phyloP scores from a whole-genome alignment of 2,113 vertebrate genomes.

The Heterotilapia buettikoferi region DNA sequence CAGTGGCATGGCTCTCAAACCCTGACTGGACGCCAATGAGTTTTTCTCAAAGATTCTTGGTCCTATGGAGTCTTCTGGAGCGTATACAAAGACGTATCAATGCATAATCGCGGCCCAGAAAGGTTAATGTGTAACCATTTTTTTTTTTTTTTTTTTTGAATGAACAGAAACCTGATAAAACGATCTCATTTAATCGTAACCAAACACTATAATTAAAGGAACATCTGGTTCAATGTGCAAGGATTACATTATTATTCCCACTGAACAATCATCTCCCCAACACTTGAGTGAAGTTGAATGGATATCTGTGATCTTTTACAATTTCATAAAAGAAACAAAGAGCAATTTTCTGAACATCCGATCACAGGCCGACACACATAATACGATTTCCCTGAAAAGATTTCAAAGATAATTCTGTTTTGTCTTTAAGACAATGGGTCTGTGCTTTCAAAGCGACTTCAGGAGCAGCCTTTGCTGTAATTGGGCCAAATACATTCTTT shows the following conservation, averaged over 20 bases:
- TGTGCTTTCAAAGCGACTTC: slow-evolving; percentile 54
- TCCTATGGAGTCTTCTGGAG: not conserved
- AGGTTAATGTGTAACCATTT: not conserved
- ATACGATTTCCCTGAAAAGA: slow-evolving; percentile 34
- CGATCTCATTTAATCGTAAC: slow-evolving; percentile 45
- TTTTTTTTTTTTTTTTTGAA: not conserved
- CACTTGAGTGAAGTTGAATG: slow-evolving; percentile 51
- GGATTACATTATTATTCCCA: slow-evolving; percentile 51
- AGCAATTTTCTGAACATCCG: slow-evolving; percentile 28
- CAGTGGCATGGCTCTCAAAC: not conserved
- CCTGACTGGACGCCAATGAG: not conserved
- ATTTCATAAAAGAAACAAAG: slow-evolving; percentile 44
- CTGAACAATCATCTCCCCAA: slow-evolving; percentile 40
- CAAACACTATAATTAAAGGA: slow-evolving; percentile 62
- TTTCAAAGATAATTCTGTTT: slow-evolving; percentile 56
- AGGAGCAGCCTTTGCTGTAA: slow-evolving; percentile 49
- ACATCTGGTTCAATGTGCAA: slow-evolving; percentile 48
- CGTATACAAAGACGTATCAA: not conserved
- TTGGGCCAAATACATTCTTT: slow-evolving; percentile 67
- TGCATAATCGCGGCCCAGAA: not conserved
- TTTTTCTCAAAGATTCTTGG: not conserved
- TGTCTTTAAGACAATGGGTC: slow-evolving; percentile 60
- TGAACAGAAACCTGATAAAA: slow-evolving; percentile 43
- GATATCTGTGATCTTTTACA: slow-evolving; percentile 46
- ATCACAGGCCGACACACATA: slow-evolving; percentile 41